A percentile compares a stretch with the other conserved stretches of the same genome.
Conservation (phyloP, 1,140 invertebrate species). For the Cylas formicarius region DNA sequence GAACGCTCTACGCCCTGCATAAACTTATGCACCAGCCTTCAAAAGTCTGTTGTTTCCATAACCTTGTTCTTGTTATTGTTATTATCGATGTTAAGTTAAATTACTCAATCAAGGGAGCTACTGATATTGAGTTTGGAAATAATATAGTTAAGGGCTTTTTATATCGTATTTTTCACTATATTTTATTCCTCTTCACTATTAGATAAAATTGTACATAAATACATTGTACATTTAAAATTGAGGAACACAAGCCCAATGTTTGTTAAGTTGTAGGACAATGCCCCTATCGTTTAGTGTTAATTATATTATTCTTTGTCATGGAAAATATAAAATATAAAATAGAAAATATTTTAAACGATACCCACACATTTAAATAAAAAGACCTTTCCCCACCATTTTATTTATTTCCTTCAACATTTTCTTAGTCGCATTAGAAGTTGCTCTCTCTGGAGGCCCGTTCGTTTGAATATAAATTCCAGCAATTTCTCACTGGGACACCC, state of each 20-base stretch:
- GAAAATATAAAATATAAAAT: background rate
- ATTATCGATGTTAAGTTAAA: too few relatives aligned
- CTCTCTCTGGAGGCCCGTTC: background rate
- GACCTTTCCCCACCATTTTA: background rate
- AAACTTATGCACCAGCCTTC: too few relatives aligned
- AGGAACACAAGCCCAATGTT: background rate
- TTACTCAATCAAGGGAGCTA: too few relatives aligned
- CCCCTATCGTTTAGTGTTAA: background rate
- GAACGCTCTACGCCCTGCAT: too few relatives aligned
- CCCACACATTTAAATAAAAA: background rate
- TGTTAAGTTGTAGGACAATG: background rate
- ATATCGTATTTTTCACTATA: background rate
- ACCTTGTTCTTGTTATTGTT: too few relatives aligned
- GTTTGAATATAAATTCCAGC: background rate
- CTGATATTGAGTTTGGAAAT: background rate
- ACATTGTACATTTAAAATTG: background rate
- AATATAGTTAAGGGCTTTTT: background rate
- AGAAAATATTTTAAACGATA: background rate
- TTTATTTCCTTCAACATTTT: background rate
- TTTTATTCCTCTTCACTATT: background rate
- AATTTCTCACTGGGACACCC: background rate
- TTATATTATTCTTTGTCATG: constrained; percentile 1
- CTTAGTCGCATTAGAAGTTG: background rate
- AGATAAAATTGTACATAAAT: background rate
- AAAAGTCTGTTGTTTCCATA: too few relatives aligned